Conservation (phyloP, 2,888 invertebrate species). For the Linnaemya vulpina region DNA sequence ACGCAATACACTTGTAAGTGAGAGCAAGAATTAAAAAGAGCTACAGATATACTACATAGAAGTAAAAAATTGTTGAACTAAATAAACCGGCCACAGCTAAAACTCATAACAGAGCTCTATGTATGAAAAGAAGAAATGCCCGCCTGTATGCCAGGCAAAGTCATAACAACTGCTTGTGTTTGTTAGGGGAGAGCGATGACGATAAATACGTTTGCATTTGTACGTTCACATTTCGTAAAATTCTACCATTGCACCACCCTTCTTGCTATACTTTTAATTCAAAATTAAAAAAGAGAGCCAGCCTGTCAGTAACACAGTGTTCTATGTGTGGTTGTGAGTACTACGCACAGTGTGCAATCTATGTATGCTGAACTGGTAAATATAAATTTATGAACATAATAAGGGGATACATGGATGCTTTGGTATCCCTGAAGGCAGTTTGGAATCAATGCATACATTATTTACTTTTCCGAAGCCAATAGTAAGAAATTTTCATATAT, state of each 20-base stretch:
- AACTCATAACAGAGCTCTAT: slow-evolving; percentile 58
- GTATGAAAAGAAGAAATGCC: slow-evolving; percentile 46
- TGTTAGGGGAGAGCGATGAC: slow-evolving; percentile 24
- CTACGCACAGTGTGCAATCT: slow-evolving; percentile 38
- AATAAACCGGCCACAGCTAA: slow-evolving; percentile 51
- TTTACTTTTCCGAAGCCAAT: too few relatives aligned
- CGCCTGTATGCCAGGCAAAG: slow-evolving; percentile 54
- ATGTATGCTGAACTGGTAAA: slow-evolving; percentile 4
- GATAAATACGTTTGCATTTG: slow-evolving; percentile 10
- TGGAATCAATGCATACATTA: too few relatives aligned
- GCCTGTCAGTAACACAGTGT: slow-evolving; percentile 2
- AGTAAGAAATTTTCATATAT: too few relatives aligned
- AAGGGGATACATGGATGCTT: neutral
- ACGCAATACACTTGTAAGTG: slow-evolving; percentile 3
- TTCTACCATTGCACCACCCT: slow-evolving; percentile 47
- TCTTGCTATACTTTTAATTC: slow-evolving; percentile 8
- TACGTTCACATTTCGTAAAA: slow-evolving; percentile 38
- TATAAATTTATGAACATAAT: neutral
- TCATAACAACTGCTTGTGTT: slow-evolving; percentile 41
- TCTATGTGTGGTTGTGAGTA: slow-evolving; percentile 15
- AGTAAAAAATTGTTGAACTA: slow-evolving; percentile 30
- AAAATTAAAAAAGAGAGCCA: slow-evolving; percentile 32
- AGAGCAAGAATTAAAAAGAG: slow-evolving; percentile 35
- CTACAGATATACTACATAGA: slow-evolving; percentile 9
- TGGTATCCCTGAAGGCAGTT: too few relatives aligned